Base-by-base conservation (phyloP, 92 coral and sea anemone genomes). In the Anthopleura xanthogrammica region DNA sequence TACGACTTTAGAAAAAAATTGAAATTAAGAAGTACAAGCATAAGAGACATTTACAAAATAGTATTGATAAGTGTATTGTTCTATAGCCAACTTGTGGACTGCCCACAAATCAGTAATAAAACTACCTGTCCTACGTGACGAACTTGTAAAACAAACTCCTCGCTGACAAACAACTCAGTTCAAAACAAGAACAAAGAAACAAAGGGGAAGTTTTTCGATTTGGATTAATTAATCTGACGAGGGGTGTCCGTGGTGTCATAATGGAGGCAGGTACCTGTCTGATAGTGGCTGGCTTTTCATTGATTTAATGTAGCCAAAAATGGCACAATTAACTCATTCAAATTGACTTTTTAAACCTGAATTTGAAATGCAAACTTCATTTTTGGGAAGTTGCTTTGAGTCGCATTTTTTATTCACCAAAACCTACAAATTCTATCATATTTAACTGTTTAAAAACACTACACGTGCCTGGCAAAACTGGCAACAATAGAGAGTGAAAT, bases 271-370 rank as follows among this genome's bases (percentile, higher is more conserved):
- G 70, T 62, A 62, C 70, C 70, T 2, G 70, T 8, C 29, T 14
- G 14, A 23, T 29, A 23, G 29, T 62, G 29, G 70, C 70, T 62
- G 36, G 70, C 70, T 62, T 62, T 62, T 7, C 16, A 62, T 62
- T 62, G 70, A 62, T 62, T 62, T 62, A 62, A 62, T 62, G 36
- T 12, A 62, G 70, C 70, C 70, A 62, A 62, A 62, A 62, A 62
- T 62, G 70, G 70, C 29, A 62, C 70, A 62, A 62, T 62, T 62
- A 62, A 62, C 70, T 62, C 70, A 62, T 62, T 62, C 39, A 6
- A 54, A 14, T n/a, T 5, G 70, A 62, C 70, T 62, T 62, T 62
- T 62, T 62, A 4, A 5, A 62, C 29, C 24, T n/a, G 4, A 62
- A 62, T 20, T 20, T 62, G 7, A 14, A 23, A 62, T 5, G 20